Evolutionary conservation across 2,888 invertebrate genomes (phyloP).

Genomic region (Eudasyphora cyanicolor): DNA sequence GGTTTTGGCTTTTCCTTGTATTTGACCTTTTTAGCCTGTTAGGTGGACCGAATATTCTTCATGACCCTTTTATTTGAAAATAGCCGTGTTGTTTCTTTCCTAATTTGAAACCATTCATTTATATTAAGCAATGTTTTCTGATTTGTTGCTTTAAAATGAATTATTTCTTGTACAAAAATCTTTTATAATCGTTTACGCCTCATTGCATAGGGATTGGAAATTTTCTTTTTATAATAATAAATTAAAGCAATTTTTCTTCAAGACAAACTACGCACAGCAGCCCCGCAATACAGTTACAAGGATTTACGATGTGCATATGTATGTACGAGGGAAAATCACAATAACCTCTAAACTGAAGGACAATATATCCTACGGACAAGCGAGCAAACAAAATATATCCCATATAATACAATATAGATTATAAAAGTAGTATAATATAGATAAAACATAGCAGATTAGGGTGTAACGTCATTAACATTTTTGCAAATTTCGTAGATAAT

Average conservation of each 20-base stretch:
- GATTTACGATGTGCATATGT: neutral
- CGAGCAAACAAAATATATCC: slow-evolving; percentile 8
- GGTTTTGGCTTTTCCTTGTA: neutral
- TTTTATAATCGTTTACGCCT: slow-evolving; percentile 11
- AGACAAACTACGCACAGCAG: neutral
- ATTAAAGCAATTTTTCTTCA: slow-evolving; percentile 32
- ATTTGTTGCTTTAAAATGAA: too few species aligned
- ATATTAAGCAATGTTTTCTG: too few species aligned
- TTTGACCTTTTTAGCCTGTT: neutral
- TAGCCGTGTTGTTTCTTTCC: too few species aligned
- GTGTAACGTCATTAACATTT: too few species aligned
- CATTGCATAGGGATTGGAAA: neutral
- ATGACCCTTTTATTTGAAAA: too few species aligned
- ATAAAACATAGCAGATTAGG: too few species aligned
- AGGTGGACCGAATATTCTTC: neutral
- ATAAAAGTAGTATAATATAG: neutral
- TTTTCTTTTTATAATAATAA: slow-evolving; percentile 10
- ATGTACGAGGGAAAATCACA: slow-evolving; percentile 6
- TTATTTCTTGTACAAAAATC: too few species aligned
- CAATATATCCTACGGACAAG: slow-evolving; percentile 15
- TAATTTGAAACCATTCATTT: too few species aligned
- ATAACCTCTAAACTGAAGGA: slow-evolving; percentile 21
- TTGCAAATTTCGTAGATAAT: too few species aligned
- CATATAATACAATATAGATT: neutral
- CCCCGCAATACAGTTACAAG: neutral